Conservation (phyloP, 2,888 invertebrate genomes). For the Nasonia oneida region DNA sequence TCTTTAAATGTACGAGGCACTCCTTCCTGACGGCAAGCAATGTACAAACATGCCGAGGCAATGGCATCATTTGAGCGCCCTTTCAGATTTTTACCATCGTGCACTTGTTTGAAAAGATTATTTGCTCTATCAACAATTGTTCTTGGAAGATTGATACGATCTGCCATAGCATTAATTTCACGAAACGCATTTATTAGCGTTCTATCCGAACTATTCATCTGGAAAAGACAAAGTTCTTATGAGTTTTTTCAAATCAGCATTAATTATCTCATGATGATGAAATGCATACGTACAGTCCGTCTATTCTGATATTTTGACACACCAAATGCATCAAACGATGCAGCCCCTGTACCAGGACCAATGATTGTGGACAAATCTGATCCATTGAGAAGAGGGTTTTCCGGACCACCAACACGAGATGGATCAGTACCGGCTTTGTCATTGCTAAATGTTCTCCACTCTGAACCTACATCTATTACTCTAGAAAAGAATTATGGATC, state of each 20-base stretch:
- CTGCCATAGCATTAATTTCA: conserved; percentile 99
- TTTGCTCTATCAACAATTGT: conserved; percentile 98
- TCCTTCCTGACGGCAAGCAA: conserved; percentile 98
- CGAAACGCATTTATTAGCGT: conserved; percentile 97
- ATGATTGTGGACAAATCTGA: conserved; percentile 98
- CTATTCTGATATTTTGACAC: conserved; percentile 84
- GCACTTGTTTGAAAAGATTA: conserved; percentile 98
- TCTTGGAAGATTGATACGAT: conserved; percentile 97
- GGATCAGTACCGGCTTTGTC: conserved; percentile 98
- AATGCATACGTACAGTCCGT: conserved; percentile 80
- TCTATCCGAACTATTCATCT: conserved; percentile 97
- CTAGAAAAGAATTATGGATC: conserved; percentile 79
- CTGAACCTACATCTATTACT: conserved; percentile 99
- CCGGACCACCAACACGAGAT: conserved; percentile 99
- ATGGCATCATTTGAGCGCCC: conserved; percentile 98
- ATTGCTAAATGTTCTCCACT: conserved; percentile 99
- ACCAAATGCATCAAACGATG: conserved; percentile 94
- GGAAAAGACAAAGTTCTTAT: conserved; percentile 78
- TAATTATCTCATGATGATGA: background rate
- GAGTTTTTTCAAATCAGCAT: background rate
- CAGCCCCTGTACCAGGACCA: conserved; percentile 85
- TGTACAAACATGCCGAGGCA: conserved; percentile 98
- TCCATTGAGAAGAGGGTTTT: conserved; percentile 97
- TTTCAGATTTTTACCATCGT: conserved; percentile 96
- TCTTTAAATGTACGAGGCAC: conserved; percentile 99